Evolutionary conservation across 2,113 vertebrate genomes (phyloP).

Genomic region (Ranitomeya imitator): DNA sequence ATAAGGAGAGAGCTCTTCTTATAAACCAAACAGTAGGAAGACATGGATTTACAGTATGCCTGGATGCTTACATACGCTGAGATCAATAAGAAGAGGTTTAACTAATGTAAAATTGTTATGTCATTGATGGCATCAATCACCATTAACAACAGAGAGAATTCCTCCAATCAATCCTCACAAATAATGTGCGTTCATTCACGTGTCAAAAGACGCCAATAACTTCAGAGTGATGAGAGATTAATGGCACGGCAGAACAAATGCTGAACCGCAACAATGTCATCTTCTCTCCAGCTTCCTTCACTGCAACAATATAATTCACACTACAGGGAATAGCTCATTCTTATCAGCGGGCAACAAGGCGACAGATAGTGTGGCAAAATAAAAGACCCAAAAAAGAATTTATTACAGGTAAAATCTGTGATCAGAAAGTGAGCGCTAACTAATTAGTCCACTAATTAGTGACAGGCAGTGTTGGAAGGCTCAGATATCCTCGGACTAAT

Average conservation of each 20-base stretch:
- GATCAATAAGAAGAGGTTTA: slow-evolving; percentile 19
- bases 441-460: slow-evolving; percentile 94
- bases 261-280: slow-evolving; percentile 63
- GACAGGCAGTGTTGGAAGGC: slow-evolving; percentile 81
- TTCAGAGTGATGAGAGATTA: slow-evolving; percentile 68
- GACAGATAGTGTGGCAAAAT: slow-evolving; percentile 64
- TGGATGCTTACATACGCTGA: not conserved
- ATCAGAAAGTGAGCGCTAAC: slow-evolving; percentile 86
- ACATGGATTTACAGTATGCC: not conserved
- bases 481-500: slow-evolving; percentile 80
- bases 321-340: slow-evolving; percentile 54
- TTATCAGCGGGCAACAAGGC: slow-evolving; percentile 65
- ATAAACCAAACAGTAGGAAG: not conserved
- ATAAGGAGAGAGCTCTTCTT: not conserved
- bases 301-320: slow-evolving; percentile 64
- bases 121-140: slow-evolving; percentile 66
- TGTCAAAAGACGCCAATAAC: slow-evolving; percentile 65
- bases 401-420: slow-evolving; percentile 70
- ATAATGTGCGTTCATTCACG: slow-evolving; percentile 63
- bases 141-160: slow-evolving; percentile 65
- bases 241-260: slow-evolving; percentile 73
- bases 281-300: slow-evolving; percentile 61
- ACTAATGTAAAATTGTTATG: slow-evolving; percentile 50
- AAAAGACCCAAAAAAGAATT: slow-evolving; percentile 68
- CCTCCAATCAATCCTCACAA: slow-evolving; percentile 72